Percentiles rank a stretch among this genome's conserved stretches.
These are phyloP conservation scores for Enteromius viviparus DNA, from an alignment of 2,797 vertebrate species.

Conservation along the genomic window DNA sequence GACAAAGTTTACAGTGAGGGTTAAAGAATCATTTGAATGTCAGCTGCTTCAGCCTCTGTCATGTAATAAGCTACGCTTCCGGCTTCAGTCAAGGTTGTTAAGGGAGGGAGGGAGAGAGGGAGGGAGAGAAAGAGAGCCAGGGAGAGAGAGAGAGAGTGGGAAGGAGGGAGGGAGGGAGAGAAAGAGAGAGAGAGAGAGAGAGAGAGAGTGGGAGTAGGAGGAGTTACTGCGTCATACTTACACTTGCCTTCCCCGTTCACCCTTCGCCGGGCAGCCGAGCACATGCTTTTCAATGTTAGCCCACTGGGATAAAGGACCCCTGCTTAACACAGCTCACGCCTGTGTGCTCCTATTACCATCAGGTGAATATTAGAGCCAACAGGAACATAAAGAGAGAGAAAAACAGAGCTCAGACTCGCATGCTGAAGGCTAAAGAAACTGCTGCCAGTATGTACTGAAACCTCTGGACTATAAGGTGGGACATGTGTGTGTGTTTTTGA, in stretches of 20 bases:
- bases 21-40: slow-evolving; percentile 10
- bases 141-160: background rate
- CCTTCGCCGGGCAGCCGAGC: slow-evolving; percentile 42
- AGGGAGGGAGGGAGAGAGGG: background rate
- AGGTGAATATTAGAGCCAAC: slow-evolving; percentile 43
- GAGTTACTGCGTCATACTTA: slow-evolving; percentile 45
- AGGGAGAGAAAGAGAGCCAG: background rate
- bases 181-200: background rate
- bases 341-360: slow-evolving; percentile 54
- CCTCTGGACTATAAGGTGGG: slow-evolving; percentile 65
- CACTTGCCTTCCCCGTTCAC: background rate
- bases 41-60: background rate
- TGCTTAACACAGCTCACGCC: slow-evolving; percentile 55
- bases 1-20: background rate
- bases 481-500: background rate
- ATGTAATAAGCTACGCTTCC: slow-evolving; percentile 45
- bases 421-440: slow-evolving; percentile 57
- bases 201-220: slow-evolving; percentile 42
- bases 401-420: background rate
- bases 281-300: slow-evolving; percentile 66
- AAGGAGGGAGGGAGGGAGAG: slow-evolving; percentile 46
- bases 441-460: slow-evolving; percentile 54
- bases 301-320: slow-evolving; percentile 39
- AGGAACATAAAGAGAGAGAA: background rate
- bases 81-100: slow-evolving; percentile 56